Conservation (phyloP, 2,113 vertebrate genomes). For the Campylomormyrus numenius region DNA sequence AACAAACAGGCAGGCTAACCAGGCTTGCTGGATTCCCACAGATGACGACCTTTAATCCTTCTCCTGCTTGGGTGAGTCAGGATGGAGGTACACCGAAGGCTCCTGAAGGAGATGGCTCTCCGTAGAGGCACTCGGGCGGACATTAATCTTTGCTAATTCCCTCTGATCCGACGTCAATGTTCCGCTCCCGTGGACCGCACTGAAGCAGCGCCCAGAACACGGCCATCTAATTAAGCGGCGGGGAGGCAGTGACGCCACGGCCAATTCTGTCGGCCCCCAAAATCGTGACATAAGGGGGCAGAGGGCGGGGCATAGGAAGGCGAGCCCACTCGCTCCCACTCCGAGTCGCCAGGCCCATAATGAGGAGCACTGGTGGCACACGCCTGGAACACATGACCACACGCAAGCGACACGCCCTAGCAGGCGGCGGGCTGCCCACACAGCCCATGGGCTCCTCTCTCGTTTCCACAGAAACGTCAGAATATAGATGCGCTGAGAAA, state of each 20-base stretch:
- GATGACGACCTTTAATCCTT: too few species aligned
- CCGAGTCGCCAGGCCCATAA: not conserved
- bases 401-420: not conserved
- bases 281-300: not conserved
- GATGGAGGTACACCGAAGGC: not conserved
- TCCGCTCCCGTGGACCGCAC: not conserved
- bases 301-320: not conserved
- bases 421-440: not conserved
- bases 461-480: not conserved
- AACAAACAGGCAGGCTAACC: not conserved
- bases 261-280: not conserved
- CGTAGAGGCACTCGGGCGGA: not conserved
- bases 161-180: not conserved
- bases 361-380: not conserved
- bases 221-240: not conserved
- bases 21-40: not conserved
- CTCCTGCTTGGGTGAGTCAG: not conserved
- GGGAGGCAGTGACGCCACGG: not conserved
- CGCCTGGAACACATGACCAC: not conserved
- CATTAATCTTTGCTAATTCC: not conserved
- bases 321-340: not conserved
- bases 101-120: not conserved
- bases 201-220: not conserved
- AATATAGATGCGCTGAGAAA: slow-evolving; percentile 43
- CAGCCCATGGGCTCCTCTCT: not conserved